Conservation (phyloP, 2,113 vertebrate genomes). For the Nothoprocta pentlandii region DNA sequence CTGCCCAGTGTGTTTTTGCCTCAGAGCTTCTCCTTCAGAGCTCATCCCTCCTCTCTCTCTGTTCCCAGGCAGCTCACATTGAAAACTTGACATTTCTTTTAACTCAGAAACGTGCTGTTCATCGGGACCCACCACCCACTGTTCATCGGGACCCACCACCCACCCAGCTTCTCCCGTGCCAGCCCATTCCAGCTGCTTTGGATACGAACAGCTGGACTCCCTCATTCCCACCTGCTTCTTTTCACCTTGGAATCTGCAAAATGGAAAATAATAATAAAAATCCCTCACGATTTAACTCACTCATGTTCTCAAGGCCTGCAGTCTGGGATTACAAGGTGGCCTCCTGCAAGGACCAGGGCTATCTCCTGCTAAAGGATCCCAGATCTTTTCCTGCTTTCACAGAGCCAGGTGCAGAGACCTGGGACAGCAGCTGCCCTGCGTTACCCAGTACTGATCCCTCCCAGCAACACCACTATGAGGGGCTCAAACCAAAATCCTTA, state of each 20-base stretch:
- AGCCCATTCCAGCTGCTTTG: neutral
- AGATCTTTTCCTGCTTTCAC: neutral
- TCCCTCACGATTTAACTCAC: neutral
- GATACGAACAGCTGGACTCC: neutral
- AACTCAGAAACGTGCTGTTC: neutral
- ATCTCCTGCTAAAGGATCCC: neutral
- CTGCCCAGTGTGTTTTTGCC: accelerated
- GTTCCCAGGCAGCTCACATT: neutral
- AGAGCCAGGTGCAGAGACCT: no score
- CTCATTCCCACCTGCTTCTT: neutral
- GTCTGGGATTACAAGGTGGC: neutral
- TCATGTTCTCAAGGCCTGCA: neutral
- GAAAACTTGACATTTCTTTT: neutral
- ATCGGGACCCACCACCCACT: neutral
- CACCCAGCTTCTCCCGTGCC: neutral
- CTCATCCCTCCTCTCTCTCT: neutral
- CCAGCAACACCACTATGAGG: neutral
- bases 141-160: neutral
- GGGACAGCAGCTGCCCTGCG: neutral
- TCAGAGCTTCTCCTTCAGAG: neutral
- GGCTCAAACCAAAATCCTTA: neutral
- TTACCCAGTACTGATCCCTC: neutral
- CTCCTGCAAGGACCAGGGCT: neutral
- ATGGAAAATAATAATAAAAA: neutral
- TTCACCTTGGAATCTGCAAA: neutral